Conservation (phyloP, 2,888 invertebrate species). For the Drosophila mayaguana region DNA sequence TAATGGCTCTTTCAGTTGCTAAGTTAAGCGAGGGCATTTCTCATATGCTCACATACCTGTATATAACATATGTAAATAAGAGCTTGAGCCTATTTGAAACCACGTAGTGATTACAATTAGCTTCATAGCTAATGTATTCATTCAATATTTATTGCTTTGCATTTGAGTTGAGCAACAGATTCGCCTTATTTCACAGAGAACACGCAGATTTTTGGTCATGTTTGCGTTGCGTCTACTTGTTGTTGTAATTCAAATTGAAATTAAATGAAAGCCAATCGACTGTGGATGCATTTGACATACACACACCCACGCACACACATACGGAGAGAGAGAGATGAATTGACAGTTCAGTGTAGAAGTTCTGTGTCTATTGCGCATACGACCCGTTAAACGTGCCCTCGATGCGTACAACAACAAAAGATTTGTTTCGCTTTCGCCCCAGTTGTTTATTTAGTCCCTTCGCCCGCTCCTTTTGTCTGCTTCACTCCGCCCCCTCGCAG, state of each 20-base stretch:
- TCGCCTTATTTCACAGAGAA: neutral
- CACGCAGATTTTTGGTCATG: slow-evolving; percentile 5
- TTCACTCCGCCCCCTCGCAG: neutral
- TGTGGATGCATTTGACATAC: slow-evolving; percentile 25
- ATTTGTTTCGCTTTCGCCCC: slow-evolving; percentile 53
- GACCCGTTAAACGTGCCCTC: slow-evolving; percentile 31
- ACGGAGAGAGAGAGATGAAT: neutral
- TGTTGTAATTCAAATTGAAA: slow-evolving; percentile 18
- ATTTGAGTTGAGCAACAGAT: slow-evolving; percentile 3
- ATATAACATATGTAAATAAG: neutral
- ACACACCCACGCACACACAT: neutral
- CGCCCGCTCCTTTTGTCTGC: neutral
- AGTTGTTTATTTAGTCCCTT: slow-evolving; percentile 17
- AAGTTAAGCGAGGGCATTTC: neutral
- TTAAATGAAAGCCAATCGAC: slow-evolving; percentile 39
- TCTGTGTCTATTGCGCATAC: slow-evolving; percentile 48
- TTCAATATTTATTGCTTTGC: slow-evolving; percentile 5
- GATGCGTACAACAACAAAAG: slow-evolving; percentile 24
- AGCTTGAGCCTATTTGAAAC: neutral
- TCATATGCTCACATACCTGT: neutral
- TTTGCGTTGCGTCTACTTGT: neutral
- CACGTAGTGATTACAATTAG: neutral
- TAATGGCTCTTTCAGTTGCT: too few relatives aligned
- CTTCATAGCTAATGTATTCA: neutral
- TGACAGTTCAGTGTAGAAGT: slow-evolving; percentile 7